These are phyloP conservation scores for Paramuricea clavata DNA, from an alignment of 92 coral and sea anemone species.

Conservation along the genomic window DNA sequence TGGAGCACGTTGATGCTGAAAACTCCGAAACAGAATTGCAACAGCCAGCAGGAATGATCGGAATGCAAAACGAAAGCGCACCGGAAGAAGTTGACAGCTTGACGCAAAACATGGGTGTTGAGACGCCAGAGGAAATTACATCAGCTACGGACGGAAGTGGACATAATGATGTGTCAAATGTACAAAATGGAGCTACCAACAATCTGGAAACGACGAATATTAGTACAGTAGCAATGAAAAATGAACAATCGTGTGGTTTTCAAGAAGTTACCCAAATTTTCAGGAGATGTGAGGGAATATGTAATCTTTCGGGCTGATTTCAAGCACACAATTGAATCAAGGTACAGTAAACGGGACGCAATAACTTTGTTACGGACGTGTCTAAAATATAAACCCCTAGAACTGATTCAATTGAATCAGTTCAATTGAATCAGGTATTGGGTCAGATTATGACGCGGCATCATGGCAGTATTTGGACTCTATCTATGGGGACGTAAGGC, in stretches of 20 bases:
- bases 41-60: neutral
- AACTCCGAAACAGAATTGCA: neutral
- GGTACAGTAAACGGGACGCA: constrained; percentile 59
- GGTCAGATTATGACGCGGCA: constrained; percentile 60
- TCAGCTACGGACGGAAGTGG: neutral
- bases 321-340: constrained; percentile 59
- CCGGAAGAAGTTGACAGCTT: neutral
- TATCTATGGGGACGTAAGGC: constrained; percentile 26
- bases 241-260: constrained; percentile 39
- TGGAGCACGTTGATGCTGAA: neutral
- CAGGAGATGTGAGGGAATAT: constrained; percentile 62
- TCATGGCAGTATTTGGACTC: constrained; percentile 49
- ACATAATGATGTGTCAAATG: neutral
- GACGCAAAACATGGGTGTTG: constrained; percentile 2
- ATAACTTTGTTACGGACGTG: constrained; percentile 62
- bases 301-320: constrained; percentile 64
- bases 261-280: constrained; percentile 55
- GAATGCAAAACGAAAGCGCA: neutral
- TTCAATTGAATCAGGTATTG: too few relatives aligned
- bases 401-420: constrained; percentile 64
- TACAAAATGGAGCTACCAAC: neutral
- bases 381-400: constrained; percentile 49
- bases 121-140: neutral
- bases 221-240: too few relatives aligned
- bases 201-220: neutral